Conservation (phyloP, 2,888 invertebrate genomes). For the Adelphocoris suturalis region DNA sequence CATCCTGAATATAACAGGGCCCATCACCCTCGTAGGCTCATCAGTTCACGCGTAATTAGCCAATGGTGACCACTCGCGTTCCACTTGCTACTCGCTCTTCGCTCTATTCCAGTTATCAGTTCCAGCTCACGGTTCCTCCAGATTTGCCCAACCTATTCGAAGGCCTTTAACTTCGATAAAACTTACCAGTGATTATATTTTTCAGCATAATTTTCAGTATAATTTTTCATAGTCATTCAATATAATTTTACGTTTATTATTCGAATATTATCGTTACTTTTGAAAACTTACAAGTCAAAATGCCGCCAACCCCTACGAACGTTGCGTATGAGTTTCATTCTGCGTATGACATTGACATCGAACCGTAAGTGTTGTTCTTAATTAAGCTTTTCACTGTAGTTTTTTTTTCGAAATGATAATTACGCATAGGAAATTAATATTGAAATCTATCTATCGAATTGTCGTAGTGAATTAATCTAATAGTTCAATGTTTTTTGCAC, state of each 20-base stretch:
- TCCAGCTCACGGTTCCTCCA: slow-evolving; percentile 1
- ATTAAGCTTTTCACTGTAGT: neutral
- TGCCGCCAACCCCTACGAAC: slow-evolving; percentile 38
- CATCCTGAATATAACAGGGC: neutral
- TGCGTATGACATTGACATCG: slow-evolving; percentile 50
- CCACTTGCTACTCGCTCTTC: neutral
- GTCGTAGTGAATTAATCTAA: no score
- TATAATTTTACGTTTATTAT: neutral
- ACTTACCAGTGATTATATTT: neutral
- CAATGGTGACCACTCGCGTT: neutral
- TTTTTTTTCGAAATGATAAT: no score
- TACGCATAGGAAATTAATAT: no score
- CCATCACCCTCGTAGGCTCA: neutral
- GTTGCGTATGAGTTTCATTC: neutral
- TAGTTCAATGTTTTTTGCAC: no score
- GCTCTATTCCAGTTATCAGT: neutral
- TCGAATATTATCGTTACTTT: neutral
- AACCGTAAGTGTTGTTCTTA: slow-evolving; percentile 28
- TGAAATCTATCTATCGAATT: no score
- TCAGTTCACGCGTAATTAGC: neutral
- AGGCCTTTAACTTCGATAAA: neutral
- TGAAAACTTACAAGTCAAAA: neutral
- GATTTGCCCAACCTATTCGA: neutral
- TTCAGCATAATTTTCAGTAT: neutral
- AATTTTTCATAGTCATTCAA: no score